A percentile compares a stretch with the other conserved stretches of the same genome.
phyloP scores from a whole-genome alignment of 2,113 vertebrate species.

The Sisor rabdophorus region DNA sequence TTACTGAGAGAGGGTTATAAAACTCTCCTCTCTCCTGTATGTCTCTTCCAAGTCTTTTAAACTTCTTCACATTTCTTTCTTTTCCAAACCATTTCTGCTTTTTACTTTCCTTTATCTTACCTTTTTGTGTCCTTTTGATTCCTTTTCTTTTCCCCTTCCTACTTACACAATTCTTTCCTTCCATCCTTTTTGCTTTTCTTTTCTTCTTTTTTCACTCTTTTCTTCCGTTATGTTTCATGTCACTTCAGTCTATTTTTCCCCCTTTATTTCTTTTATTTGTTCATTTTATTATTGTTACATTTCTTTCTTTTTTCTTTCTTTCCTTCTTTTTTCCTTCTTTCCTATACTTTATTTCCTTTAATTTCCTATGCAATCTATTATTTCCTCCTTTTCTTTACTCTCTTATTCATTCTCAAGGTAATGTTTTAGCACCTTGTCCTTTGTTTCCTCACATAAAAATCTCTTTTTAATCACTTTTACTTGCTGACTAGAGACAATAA shows the following conservation, averaged over 20 bases:
- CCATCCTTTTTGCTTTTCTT: not conserved
- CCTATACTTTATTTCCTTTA: too few relatives aligned
- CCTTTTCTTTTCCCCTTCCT: not conserved
- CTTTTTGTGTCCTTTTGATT: not conserved
- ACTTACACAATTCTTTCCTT: not conserved
- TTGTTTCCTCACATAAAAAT: too few relatives aligned
- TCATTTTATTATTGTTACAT: not conserved
- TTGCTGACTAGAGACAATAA: too few relatives aligned
- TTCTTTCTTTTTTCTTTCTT: not conserved
- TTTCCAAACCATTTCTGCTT: not conserved
- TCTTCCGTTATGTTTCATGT: too few relatives aligned
- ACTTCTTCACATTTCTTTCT: not conserved
- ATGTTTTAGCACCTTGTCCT: too few relatives aligned
- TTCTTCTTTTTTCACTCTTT: not conserved
- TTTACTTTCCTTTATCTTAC: not conserved
- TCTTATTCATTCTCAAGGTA: not conserved
- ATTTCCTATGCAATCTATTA: not conserved
- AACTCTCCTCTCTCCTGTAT: not conserved
- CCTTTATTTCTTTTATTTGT: not conserved
- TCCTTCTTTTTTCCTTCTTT: not conserved
- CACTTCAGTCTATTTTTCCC: too few relatives aligned
- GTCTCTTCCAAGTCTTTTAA: not conserved
- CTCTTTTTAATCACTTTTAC: too few relatives aligned
- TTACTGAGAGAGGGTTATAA: slow-evolving; percentile 22
- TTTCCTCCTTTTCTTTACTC: not conserved